Evolutionary conservation across 1,140 invertebrate species (phyloP).

Genomic region (Pseudoatta argentina): DNA sequence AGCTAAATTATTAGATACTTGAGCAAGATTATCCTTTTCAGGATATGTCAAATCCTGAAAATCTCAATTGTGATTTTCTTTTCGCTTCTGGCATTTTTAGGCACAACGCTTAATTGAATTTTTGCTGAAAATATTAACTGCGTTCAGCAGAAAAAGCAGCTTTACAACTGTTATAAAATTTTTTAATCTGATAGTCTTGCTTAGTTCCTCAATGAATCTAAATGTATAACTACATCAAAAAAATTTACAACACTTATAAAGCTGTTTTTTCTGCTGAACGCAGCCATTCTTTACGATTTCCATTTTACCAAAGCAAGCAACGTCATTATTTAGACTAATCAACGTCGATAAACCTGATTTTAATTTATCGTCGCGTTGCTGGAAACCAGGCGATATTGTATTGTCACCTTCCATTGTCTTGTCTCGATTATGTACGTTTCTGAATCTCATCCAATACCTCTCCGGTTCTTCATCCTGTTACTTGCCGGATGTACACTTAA

Average conservation of each 20-base stretch:
- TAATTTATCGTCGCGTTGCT: conserved; percentile 80
- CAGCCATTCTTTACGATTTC: not conserved
- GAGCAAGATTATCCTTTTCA: no score
- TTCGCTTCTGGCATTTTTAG: not conserved
- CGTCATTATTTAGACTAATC: conserved; percentile 12
- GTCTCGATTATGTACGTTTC: conserved; percentile 65
- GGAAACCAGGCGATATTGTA: conserved; percentile 76
- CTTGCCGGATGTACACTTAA: conserved; percentile 45
- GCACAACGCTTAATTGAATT: not conserved
- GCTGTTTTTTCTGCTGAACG: no score
- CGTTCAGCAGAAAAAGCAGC: no score
- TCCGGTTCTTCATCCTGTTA: conserved; percentile 28
- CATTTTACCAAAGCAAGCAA: not conserved
- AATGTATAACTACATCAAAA: no score
- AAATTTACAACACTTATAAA: no score
- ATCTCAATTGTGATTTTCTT: not conserved
- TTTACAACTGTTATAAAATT: no score
- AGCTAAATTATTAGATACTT: no score
- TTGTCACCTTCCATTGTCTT: conserved; percentile 82
- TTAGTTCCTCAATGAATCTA: no score
- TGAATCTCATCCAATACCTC: conserved; percentile 43
- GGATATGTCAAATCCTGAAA: no score
- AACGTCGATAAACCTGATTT: conserved; percentile 75
- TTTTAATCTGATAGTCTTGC: no score
- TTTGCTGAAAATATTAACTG: no score